Conservation (phyloP, 2,113 vertebrate species). For the Aphyosemion australe region DNA sequence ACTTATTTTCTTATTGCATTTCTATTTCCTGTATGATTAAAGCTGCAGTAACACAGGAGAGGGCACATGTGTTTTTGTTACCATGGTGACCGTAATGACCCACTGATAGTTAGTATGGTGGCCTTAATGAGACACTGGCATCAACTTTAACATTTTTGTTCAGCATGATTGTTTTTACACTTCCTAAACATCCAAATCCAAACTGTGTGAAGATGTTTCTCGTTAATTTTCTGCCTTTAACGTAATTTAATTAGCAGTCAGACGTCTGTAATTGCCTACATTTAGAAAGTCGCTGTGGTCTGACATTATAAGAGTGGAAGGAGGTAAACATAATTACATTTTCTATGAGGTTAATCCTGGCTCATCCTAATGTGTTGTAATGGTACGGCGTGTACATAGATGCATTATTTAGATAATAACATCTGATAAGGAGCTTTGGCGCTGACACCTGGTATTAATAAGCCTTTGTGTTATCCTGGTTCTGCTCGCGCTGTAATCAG, state of each 20-base stretch:
- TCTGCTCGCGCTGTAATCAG: constrained; percentile 5
- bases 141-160: no score
- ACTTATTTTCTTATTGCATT: no score
- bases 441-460: constrained; percentile 10
- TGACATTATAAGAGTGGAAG: not conserved
- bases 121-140: no score
- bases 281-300: not conserved
- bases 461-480: constrained; percentile 3
- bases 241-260: not conserved
- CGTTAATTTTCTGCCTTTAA: no score
- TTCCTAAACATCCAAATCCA: no score
- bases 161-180: no score
- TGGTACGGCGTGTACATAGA: not conserved
- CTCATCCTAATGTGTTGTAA: not conserved
- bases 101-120: no score
- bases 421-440: constrained; percentile 15
- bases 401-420: constrained; percentile 10
- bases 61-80: no score
- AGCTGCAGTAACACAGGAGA: no score
- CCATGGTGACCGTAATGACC: no score
- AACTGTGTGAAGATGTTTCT: no score
- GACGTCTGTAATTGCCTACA: not conserved
- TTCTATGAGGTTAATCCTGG: constrained; percentile 1
- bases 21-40: no score
- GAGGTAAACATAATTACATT: not conserved